phyloP scores from a whole-genome alignment of 2,888 invertebrate species.

The Drosophila lutescens region DNA sequence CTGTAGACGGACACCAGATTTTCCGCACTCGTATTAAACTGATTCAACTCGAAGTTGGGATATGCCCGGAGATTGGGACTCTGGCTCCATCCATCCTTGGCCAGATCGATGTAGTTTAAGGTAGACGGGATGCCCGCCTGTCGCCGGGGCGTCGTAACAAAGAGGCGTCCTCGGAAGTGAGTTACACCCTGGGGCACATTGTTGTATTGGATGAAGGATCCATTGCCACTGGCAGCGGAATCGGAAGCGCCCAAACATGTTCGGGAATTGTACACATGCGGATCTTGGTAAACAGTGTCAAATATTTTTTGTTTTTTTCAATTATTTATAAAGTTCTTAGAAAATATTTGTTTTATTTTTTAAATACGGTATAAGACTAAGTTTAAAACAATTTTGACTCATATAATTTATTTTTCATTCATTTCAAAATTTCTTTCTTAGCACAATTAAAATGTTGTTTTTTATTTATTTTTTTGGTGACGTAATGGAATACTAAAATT shows the following conservation, averaged over 20 bases:
- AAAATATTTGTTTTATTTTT: too few relatives aligned
- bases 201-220: conserved; percentile 81
- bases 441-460: not conserved
- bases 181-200: conserved; percentile 84
- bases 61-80: conserved; percentile 82
- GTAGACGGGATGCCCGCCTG: conserved; percentile 88
- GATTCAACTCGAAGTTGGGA: conserved; percentile 81
- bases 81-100: conserved; percentile 76
- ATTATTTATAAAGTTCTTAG: too few relatives aligned
- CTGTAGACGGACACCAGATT: conserved; percentile 89
- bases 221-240: not conserved
- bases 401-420: too few relatives aligned
- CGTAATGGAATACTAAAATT: too few relatives aligned
- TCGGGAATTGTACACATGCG: not conserved
- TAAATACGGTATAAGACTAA: too few relatives aligned
- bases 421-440: too few relatives aligned
- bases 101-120: conserved; percentile 85
- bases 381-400: too few relatives aligned
- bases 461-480: too few relatives aligned
- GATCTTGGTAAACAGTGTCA: not conserved
- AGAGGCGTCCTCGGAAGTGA: conserved; percentile 86
- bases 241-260: not conserved
- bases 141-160: conserved; percentile 90
- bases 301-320: not conserved
- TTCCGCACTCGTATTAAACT: conserved; percentile 65